Base-by-base conservation (phyloP, 1,140 invertebrate species). In the Macrobrachium nipponense region DNA sequence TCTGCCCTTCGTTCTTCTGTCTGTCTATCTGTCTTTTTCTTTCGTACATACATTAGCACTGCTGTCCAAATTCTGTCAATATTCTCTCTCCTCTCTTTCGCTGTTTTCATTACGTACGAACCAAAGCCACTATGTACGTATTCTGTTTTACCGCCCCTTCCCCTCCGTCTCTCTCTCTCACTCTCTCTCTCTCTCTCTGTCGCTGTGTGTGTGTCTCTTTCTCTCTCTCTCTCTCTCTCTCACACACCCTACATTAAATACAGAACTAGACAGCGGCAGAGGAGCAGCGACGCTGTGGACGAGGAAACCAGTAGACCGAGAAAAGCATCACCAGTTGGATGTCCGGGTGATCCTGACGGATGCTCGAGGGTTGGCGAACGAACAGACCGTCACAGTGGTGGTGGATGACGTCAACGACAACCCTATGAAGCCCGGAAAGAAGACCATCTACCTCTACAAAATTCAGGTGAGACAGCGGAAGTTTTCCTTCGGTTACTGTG, bases 381-480 rank as follows among this genome's bases (percentile, higher is more conserved):
- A 10, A 0, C 17, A 64, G 15, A 60, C 77, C 17, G 51, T 79
- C 44, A 60, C 61, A 4, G 58, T 79, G 17, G 27, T 79, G 27
- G 51, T 79, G 15, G 77, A 79, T 51, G 77, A 79, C 77, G 51
- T 51, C 23, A 79, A 79, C 44, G 77, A 79, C 61, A 60, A 79
- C 61, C 77, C 77, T 0, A 64, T 64, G 58, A 60, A 64, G 27
- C 77, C 77, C 17, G 77, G 77, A 20, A 20, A 7, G 44, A 79
- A 79, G 27, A 79, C 77, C 17, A 51, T 79, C 17, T 79, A 61
- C 51, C 44, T 79, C 17, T 64, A 51, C 27, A 79, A 60, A 14
- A 20, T 51, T 36, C 58, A 79, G 77, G 77, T 79, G 51, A 18
- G 77, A 68, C 64, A 5, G 64, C 3, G 14, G 8, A 20, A 27